phyloP scores from a whole-genome alignment of 2,888 invertebrate genomes.

The Epinotia bilunana region DNA sequence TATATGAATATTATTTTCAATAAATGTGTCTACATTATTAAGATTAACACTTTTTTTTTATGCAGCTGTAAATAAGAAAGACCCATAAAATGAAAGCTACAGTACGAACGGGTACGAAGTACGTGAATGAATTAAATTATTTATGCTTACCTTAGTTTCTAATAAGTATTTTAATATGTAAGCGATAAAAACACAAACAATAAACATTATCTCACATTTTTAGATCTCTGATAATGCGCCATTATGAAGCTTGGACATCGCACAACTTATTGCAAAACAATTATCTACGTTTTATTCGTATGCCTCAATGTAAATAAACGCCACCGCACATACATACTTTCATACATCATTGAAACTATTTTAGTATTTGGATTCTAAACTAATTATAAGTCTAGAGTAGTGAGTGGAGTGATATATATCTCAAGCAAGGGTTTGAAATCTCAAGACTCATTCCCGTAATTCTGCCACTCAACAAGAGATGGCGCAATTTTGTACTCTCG shows the following conservation, averaged over 20 bases:
- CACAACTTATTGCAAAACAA: conserved; percentile 23
- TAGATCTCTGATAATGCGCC: conserved; percentile 30
- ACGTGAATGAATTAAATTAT: conserved; percentile 22
- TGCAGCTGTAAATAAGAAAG: not conserved
- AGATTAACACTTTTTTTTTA: not conserved
- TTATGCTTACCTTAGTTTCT: conserved; percentile 22
- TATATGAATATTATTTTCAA: conserved; percentile 2
- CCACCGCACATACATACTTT: conserved; percentile 27
- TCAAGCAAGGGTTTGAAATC: conserved; percentile 13
- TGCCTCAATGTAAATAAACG: conserved; percentile 25
- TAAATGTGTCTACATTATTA: not conserved
- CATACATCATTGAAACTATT: conserved; percentile 32
- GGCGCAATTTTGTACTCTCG: not conserved
- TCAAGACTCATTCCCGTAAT: conserved; percentile 12
- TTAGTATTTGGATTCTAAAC: conserved; percentile 36
- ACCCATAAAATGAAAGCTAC: not conserved
- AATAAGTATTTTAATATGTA: conserved; percentile 26
- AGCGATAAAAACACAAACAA: conserved; percentile 19
- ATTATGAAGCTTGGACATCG: conserved; percentile 17
- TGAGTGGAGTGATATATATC: conserved; percentile 38
- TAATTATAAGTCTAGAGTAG: conserved; percentile 37
- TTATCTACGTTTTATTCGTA: conserved; percentile 9
- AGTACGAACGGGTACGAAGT: conserved; percentile 16
- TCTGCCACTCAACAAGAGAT: conserved; percentile 38
- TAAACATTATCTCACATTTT: conserved; percentile 38